phyloP scores from a whole-genome alignment of 2,888 invertebrate genomes.

The Nemotelus pantherinus region DNA sequence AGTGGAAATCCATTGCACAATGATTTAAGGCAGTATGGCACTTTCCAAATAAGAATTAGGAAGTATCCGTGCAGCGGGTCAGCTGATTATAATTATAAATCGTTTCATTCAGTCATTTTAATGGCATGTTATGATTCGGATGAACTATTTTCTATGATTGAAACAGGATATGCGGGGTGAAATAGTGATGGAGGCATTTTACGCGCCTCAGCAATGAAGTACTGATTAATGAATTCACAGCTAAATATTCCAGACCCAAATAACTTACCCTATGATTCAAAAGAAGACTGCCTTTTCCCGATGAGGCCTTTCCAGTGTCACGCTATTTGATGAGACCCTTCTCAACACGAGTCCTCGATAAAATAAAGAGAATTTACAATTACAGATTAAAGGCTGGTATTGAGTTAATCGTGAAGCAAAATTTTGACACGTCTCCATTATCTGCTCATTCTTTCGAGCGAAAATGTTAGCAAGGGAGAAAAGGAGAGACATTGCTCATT shows the following conservation, averaged over 20 bases:
- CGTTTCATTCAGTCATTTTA: not conserved
- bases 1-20: not conserved
- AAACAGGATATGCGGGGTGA: not conserved
- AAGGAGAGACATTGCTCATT: too few species aligned
- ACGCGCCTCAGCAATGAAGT: not conserved
- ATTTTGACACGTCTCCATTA: too few species aligned
- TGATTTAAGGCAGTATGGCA: not conserved
- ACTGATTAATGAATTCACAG: not conserved
- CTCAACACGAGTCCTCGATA: not conserved
- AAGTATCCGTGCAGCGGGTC: not conserved
- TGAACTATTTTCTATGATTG: not conserved
- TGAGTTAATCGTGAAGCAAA: too few species aligned
- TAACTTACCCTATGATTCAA: too few species aligned
- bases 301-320: too few species aligned
- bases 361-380: not conserved
- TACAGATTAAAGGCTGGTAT: not conserved
- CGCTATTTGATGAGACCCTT: not conserved
- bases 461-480: too few species aligned
- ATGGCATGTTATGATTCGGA: too few species aligned
- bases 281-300: too few species aligned
- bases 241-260: too few species aligned
- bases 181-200: not conserved
- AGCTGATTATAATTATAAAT: conserved; percentile 1
- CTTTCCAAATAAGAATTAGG: not conserved
- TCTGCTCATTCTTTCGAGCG: not conserved